A percentile compares a stretch with the other conserved stretches of the same genome.
Evolutionary conservation across 2,888 invertebrate genomes (phyloP).

Genomic region (Dinocampus coccinellae): DNA sequence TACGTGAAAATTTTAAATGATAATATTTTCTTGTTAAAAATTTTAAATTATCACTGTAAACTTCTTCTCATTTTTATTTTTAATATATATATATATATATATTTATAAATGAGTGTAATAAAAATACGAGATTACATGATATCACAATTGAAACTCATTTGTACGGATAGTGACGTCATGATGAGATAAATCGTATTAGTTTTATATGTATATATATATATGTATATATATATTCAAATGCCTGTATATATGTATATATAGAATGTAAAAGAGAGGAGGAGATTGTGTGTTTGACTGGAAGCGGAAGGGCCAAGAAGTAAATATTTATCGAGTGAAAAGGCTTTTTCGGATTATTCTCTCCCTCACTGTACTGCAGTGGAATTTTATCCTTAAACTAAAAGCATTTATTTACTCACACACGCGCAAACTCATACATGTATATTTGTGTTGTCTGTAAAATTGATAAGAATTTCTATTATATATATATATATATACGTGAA

Average conservation of each 20-base stretch:
- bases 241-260: no score
- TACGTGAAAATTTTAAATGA: no score
- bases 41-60: no score
- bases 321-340: constrained; percentile 18
- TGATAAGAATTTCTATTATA: not conserved
- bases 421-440: not conserved
- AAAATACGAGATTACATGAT: constrained; percentile 22
- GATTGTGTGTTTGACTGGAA: not conserved
- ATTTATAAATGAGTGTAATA: not conserved
- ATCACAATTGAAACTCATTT: constrained; percentile 28
- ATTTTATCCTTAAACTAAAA: not conserved
- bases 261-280: not conserved
- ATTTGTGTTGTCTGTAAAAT: not conserved
- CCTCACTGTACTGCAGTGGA: not conserved
- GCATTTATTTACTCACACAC: not conserved
- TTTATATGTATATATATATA: not conserved
- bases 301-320: constrained; percentile 2
- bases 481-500: not conserved
- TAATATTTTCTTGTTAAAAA: no score
- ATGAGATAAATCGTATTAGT: constrained; percentile 9
- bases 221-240: not conserved
- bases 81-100: no score
- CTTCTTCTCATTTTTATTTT: no score
- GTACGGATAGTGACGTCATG: constrained; percentile 24
- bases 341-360: constrained; percentile 5